Evolutionary conservation across 2,113 vertebrate genomes (phyloP).

Genomic region (Coreoperca whiteheadi): DNA sequence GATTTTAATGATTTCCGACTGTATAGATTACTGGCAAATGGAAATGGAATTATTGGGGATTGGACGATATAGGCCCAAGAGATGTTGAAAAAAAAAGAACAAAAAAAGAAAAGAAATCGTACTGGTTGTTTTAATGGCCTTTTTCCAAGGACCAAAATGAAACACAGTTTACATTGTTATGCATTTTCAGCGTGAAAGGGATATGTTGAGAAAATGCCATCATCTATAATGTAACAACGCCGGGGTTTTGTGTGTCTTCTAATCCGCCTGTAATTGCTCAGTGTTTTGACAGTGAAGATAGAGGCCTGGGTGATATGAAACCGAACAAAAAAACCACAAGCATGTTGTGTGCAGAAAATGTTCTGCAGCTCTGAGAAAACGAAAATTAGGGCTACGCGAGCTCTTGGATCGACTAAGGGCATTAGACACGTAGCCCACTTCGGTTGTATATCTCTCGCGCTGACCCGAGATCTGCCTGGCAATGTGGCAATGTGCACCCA

Average conservation of each 20-base stretch:
- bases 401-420: slow-evolving; percentile 10
- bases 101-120: too few species aligned
- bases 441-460: slow-evolving; percentile 21
- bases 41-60: slow-evolving; percentile 25
- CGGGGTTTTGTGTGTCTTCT: slow-evolving; percentile 55
- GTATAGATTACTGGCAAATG: slow-evolving; percentile 6
- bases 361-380: slow-evolving; percentile 67
- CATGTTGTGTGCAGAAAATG: slow-evolving; percentile 64
- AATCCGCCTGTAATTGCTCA: slow-evolving; percentile 61
- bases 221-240: slow-evolving; percentile 37
- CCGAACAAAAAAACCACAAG: slow-evolving; percentile 78
- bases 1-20: slow-evolving; percentile 35
- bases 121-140: slow-evolving; percentile 2
- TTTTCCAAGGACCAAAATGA: slow-evolving; percentile 22
- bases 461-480: neutral
- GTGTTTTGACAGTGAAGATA: slow-evolving; percentile 72
- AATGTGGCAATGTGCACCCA: neutral
- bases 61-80: slow-evolving; percentile 1
- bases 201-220: slow-evolving; percentile 60
- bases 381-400: slow-evolving; percentile 52
- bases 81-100: slow-evolving; percentile 11
- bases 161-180: slow-evolving; percentile 38
- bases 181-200: slow-evolving; percentile 21
- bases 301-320: slow-evolving; percentile 70
- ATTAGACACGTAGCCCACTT: slow-evolving; percentile 17